Conservation (phyloP, 2,888 invertebrate species). For the Drosophila greeni region DNA sequence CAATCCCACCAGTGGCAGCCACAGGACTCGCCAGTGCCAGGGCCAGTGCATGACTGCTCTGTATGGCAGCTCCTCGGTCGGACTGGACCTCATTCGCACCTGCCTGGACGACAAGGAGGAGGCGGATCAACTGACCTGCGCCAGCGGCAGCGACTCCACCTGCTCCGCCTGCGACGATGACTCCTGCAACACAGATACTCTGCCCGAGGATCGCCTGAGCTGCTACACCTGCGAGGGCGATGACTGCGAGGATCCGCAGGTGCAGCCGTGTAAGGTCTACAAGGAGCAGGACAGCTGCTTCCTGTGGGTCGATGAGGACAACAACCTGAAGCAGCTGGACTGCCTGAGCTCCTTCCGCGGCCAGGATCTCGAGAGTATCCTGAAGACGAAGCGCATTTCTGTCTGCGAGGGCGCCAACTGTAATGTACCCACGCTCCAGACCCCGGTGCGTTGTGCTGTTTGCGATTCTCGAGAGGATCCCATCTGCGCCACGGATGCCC, state of each 20-base stretch:
- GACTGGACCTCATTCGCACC: slow-evolving; percentile 71
- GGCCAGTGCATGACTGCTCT: slow-evolving; percentile 75
- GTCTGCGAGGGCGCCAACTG: slow-evolving; percentile 71
- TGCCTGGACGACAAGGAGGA: slow-evolving; percentile 76
- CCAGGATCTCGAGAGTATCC: slow-evolving; percentile 62
- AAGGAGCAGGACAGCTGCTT: slow-evolving; percentile 71
- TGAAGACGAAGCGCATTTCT: slow-evolving; percentile 70
- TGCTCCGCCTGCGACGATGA: slow-evolving; percentile 63
- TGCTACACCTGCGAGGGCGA: slow-evolving; percentile 65
- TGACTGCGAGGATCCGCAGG: slow-evolving; percentile 61
- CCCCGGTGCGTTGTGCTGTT: slow-evolving; percentile 57
- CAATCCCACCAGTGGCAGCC: slow-evolving; percentile 45
- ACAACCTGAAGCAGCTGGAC: slow-evolving; percentile 66
- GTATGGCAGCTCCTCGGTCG: slow-evolving; percentile 56
- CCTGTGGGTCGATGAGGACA: slow-evolving; percentile 60
- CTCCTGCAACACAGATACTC: slow-evolving; percentile 60
- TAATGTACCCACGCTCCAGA: slow-evolving; percentile 57
- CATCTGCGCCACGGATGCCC: slow-evolving; percentile 65
- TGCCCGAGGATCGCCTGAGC: slow-evolving; percentile 66
- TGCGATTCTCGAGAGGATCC: slow-evolving; percentile 68
- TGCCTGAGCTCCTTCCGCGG: slow-evolving; percentile 72
- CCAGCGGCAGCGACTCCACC: slow-evolving; percentile 37
- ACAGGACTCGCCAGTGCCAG: slow-evolving; percentile 68
- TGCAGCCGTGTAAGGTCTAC: slow-evolving; percentile 60
- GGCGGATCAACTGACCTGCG: slow-evolving; percentile 61